Percentiles rank a stretch among this genome's conserved stretches.
Conservation (phyloP, 2,888 invertebrate genomes). For the Cloeon dipterum region DNA sequence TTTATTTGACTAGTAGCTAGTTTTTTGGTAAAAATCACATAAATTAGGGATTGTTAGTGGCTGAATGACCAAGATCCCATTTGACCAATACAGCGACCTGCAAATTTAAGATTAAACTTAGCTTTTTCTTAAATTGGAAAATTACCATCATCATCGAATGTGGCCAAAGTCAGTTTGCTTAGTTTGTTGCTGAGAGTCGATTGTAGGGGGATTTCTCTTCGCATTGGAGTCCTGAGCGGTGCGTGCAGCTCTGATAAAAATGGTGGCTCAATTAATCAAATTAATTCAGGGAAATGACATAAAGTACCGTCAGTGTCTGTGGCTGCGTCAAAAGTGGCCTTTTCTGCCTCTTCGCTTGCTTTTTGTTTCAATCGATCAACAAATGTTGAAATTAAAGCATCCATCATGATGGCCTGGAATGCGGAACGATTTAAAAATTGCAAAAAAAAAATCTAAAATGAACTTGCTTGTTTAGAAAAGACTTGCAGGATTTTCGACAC, state of each 20-base stretch:
- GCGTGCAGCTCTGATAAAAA: slow-evolving; percentile 20
- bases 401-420: slow-evolving; percentile 54
- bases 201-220: slow-evolving; percentile 26
- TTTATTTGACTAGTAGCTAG: too few species aligned
- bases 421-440: not conserved
- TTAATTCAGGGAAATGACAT: not conserved
- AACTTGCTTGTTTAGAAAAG: slow-evolving; percentile 28
- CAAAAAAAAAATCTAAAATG: not conserved
- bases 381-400: slow-evolving; percentile 60
- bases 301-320: slow-evolving; percentile 15
- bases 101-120: slow-evolving; percentile 9
- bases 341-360: slow-evolving; percentile 20
- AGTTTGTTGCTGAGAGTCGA: slow-evolving; percentile 61
- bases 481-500: slow-evolving; percentile 56
- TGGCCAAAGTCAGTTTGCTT: slow-evolving; percentile 63
- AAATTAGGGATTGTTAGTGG: too few species aligned
- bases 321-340: slow-evolving; percentile 15
- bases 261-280: not conserved
- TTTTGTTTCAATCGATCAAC: slow-evolving; percentile 46
- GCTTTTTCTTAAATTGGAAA: slow-evolving; percentile 3
- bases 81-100: slow-evolving; percentile 58
- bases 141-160: slow-evolving; percentile 63
- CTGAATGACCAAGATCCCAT: slow-evolving; percentile 63
- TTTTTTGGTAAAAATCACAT: too few species aligned
- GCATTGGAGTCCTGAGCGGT: slow-evolving; percentile 18